Evolutionary conservation across 1,140 invertebrate genomes (phyloP).

Genomic region (Dreissena polymorpha): DNA sequence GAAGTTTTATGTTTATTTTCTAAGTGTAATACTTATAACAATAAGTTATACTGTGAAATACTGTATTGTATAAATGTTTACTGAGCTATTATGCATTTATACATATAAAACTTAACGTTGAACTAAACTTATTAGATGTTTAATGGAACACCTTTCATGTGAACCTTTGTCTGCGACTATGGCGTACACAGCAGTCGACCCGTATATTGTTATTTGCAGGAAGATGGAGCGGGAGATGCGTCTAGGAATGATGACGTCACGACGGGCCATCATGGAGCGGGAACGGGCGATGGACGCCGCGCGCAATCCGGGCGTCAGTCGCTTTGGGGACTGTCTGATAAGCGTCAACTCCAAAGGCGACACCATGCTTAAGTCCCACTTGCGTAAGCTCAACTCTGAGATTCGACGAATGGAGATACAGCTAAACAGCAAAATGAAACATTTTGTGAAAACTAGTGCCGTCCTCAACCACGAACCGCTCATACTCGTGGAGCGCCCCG

Average conservation of each 20-base stretch:
- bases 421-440: slow-evolving; percentile 65
- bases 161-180: too few relatives aligned
- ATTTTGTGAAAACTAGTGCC: slow-evolving; percentile 64
- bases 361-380: slow-evolving; percentile 56
- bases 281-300: slow-evolving; percentile 65
- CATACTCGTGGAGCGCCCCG: slow-evolving; percentile 68
- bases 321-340: slow-evolving; percentile 65
- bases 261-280: slow-evolving; percentile 58
- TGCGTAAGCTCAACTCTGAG: slow-evolving; percentile 62
- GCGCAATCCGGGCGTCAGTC: slow-evolving; percentile 64
- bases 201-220: neutral
- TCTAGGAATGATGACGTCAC: slow-evolving; percentile 35
- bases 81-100: too few relatives aligned
- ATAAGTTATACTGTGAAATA: too few relatives aligned
- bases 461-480: slow-evolving; percentile 70
- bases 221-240: slow-evolving; percentile 49
- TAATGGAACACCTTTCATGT: too few relatives aligned
- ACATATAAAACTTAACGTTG: too few relatives aligned
- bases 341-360: slow-evolving; percentile 68
- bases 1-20: too few relatives aligned
- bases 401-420: slow-evolving; percentile 61
- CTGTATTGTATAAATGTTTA: too few relatives aligned
- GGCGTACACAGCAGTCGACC: too few relatives aligned
- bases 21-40: too few relatives aligned
- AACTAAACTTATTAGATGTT: too few relatives aligned